A percentile compares a stretch with the other conserved stretches of the same genome.
phyloP scores from a whole-genome alignment of 2,888 invertebrate genomes.

The Pimpla rufipes region DNA sequence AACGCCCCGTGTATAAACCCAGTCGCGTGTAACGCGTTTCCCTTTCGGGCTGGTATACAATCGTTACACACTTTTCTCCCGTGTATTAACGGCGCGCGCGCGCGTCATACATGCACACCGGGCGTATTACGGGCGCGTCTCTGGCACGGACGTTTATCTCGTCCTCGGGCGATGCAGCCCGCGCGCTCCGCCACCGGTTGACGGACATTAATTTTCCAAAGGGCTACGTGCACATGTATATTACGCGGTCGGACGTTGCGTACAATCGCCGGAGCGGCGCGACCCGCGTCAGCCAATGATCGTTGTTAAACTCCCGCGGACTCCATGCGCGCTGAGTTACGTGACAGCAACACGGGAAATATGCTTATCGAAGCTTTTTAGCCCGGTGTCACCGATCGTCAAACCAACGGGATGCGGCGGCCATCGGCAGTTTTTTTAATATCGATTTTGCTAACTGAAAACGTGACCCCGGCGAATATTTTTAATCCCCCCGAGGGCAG shows the following conservation, averaged over 20 bases:
- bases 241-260: constrained; percentile 55
- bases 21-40: background rate
- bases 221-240: constrained; percentile 11
- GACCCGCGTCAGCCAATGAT: background rate
- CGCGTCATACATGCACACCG: constrained; percentile 41
- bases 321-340: background rate
- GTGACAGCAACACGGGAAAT: background rate
- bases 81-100: constrained; percentile 35
- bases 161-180: constrained; percentile 46
- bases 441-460: too few relatives aligned
- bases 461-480: too few relatives aligned
- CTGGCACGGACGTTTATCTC: constrained; percentile 64
- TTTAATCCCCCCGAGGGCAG: too few relatives aligned
- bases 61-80: constrained; percentile 46
- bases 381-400: background rate
- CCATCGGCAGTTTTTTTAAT: too few relatives aligned
- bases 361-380: background rate
- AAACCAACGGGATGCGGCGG: background rate
- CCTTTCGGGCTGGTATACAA: constrained; percentile 3
- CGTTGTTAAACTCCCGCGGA: background rate
- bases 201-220: constrained; percentile 68
- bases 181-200: constrained; percentile 42
- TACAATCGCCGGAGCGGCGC: constrained; percentile 39
- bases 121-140: constrained; percentile 37
- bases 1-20: background rate